Evolutionary conservation across 2,888 invertebrate genomes (phyloP).

Genomic region (Hypolimnas misippus): DNA sequence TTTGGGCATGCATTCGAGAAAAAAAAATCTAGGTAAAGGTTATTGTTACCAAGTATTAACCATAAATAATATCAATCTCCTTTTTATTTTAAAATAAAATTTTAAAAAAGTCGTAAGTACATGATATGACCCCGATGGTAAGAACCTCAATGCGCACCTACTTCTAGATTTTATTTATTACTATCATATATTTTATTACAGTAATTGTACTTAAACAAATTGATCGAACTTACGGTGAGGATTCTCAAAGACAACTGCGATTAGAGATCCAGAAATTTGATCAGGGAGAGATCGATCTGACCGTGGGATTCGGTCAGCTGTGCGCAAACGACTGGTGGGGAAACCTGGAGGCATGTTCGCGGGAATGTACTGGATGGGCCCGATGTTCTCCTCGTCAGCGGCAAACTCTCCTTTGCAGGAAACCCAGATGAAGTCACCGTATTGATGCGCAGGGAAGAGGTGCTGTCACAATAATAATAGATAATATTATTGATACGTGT

Average conservation of each 20-base stretch:
- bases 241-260: slow-evolving; percentile 72
- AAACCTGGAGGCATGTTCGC: slow-evolving; percentile 84
- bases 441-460: slow-evolving; percentile 60
- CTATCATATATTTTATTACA: too few relatives aligned
- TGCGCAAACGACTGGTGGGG: slow-evolving; percentile 66
- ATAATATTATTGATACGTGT: too few relatives aligned
- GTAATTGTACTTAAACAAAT: too few relatives aligned
- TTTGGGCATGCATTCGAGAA: too few relatives aligned
- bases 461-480: slow-evolving; percentile 50
- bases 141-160: too few relatives aligned
- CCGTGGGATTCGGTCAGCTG: slow-evolving; percentile 70
- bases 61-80: too few relatives aligned
- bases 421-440: slow-evolving; percentile 89
- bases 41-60: too few relatives aligned
- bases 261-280: slow-evolving; percentile 62
- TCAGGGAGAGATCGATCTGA: slow-evolving; percentile 64
- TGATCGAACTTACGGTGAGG: slow-evolving; percentile 69
- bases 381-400: slow-evolving; percentile 90
- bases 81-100: too few relatives aligned
- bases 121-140: too few relatives aligned
- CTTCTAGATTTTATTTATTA: too few relatives aligned
- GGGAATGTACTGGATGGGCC: slow-evolving; percentile 88
- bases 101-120: too few relatives aligned
- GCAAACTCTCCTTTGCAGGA: slow-evolving; percentile 91
- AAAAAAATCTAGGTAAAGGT: too few relatives aligned